Evolutionary conservation across 64 coral and sea anemone genomes (phyloP), one percentile per base, ranked within the genome.

Genomic region (Stichodactyla mertensii): DNA sequence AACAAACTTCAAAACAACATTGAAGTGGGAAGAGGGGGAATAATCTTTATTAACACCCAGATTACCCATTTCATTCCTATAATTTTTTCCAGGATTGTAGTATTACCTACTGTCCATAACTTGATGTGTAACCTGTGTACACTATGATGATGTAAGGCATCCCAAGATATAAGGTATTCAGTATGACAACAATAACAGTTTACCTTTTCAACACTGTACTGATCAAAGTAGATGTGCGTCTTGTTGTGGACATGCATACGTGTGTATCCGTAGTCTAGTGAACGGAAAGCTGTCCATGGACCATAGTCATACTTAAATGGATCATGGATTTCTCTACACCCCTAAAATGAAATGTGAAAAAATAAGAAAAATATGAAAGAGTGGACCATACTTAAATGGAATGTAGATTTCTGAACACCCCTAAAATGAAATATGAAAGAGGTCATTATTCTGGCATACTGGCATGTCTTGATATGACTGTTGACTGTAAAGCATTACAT

Each of bases 201-300:
- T 56, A 95, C 94, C 94, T 87, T 83, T 69, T 95, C 90, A 56
- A 92, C 70, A 69, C 94, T 95, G 79, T 89, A 58, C 55, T 95
- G 94, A 10, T 95, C 94, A 60, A 95, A 77, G 84, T 89, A 92
- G 7, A 95, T 67, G 57, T 95, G 94, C 10, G 94, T 95, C n/a
- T 87, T 80, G 31, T 95, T 95, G 84, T 92, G 54, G 4, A 95
- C 86, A 55, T 92, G 92, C 94, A 95, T 95, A 23, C 90, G 78
- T 22, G 94, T 95, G 71, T 92, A 95, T 14, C 94, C 94, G 71
- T 95, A 95, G 80, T 95, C 94, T 14, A 59, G 67, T 60, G 87
- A 86, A 55, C 94, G 94, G 57, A 83, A 95, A 16, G 90, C 94
- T 16, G 94, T 95, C 94, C 94, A 95, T 6, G 94, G 90, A 14